Base-by-base conservation (phyloP, 1,140 invertebrate genomes). In the Drosophila nigromelanica region DNA sequence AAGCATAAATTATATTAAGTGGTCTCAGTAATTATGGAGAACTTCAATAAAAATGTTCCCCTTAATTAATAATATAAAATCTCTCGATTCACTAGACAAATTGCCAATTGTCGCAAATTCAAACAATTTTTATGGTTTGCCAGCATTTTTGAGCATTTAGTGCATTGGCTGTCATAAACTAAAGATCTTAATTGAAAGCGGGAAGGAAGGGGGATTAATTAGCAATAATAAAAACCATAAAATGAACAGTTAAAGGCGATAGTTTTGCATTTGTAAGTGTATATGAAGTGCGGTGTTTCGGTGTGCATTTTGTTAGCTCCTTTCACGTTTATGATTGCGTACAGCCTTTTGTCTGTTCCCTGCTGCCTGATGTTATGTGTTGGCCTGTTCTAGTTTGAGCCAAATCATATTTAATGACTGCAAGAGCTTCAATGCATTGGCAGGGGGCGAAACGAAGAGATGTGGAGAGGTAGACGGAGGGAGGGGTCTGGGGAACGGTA, bases 351-450 rank as follows among this genome's bases (percentile, higher is more conserved):
- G 64, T 67, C 52, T 67, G 64, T 73, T 62, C 18, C 39, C 33
- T 37, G 35, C 10, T 68, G 61, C 66, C 55, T 58, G 66, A 43
- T 60, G 62, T 48, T 35, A 35, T 35, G 33, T 66, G 76, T 14
- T 69, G 62, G 60, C 54, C 63, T 86, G 81, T 86, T 87, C 82
- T 78, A 86, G 82, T 82, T 86, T 76, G 82, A 86, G 83, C 47
- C 72, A 74, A 87, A 86, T 86, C 82, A 73, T 82, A 81, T 86
- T 87, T 86, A 86, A 86, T 86, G 82, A 86, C 78, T 82, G 58
- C 60, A 12, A 21, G 33, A 60, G 56, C 78, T 59, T 66, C 67
- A 78, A 66, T 61, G 42, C 76, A 63, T 77, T 50, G 62, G 66
- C 59, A 67, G 30, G 43, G 45, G 42, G 35, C 47, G 42, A 27